Conservation (phyloP, 1,140 invertebrate genomes). For the Aphelinus atriplicis region DNA sequence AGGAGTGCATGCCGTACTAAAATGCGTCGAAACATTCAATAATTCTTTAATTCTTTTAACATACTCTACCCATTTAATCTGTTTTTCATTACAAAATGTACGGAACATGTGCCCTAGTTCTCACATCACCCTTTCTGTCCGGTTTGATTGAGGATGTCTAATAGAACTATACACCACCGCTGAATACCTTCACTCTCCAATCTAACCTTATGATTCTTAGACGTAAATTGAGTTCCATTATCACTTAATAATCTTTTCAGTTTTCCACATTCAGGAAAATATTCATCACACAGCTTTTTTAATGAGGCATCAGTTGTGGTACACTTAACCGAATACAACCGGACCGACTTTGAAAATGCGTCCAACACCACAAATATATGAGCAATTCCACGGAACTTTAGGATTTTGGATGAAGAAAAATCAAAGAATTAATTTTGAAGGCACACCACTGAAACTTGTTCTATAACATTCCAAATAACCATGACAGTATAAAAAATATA, state of each 20-base stretch:
- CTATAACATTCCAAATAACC: too few relatives aligned
- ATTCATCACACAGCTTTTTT: neutral
- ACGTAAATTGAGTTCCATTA: conserved; percentile 40
- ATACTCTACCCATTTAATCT: conserved; percentile 22
- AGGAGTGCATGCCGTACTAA: conserved; percentile 23
- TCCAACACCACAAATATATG: conserved; percentile 27
- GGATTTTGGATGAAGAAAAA: too few relatives aligned
- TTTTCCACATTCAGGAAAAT: neutral
- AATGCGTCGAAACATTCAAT: conserved; percentile 26
- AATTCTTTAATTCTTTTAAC: conserved; percentile 18
- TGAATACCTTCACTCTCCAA: conserved; percentile 37
- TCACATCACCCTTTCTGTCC: conserved; percentile 13
- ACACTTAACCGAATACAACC: neutral
- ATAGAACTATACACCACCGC: conserved; percentile 38
- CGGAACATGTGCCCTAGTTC: conserved; percentile 18
- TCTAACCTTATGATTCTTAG: conserved; percentile 17
- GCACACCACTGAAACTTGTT: too few relatives aligned
- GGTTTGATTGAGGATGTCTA: conserved; percentile 25
- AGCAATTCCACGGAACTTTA: too few relatives aligned
- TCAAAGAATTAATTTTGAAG: too few relatives aligned
- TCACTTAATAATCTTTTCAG: conserved; percentile 30
- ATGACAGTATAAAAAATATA: too few relatives aligned
- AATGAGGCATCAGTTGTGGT: neutral
- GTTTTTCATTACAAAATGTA: conserved; percentile 6
- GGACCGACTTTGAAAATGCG: conserved; percentile 26